A percentile compares a stretch with the other conserved stretches of the same genome.
These are phyloP conservation scores for Xiphophorus maculatus DNA, from an alignment of 2,113 vertebrate species.

Conservation along the genomic window DNA sequence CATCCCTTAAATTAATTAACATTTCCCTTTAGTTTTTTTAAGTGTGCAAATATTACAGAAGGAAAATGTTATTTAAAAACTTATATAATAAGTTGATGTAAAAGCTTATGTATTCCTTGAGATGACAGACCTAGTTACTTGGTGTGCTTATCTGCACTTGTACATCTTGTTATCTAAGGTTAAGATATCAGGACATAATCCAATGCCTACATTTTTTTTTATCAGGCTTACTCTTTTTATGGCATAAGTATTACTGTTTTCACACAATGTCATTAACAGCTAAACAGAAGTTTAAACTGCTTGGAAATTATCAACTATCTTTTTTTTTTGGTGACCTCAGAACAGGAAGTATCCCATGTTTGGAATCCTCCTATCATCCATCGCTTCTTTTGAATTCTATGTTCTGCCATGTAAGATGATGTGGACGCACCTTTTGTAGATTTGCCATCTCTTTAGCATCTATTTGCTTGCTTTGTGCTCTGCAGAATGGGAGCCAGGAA, in stretches of 20 bases:
- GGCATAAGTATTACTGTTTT: background rate
- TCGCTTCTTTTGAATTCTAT: background rate
- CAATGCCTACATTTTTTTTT: no score
- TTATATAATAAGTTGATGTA: background rate
- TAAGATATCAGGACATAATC: no score
- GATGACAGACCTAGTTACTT: background rate
- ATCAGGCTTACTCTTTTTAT: no score
- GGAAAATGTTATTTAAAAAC: background rate
- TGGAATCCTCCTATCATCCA: background rate
- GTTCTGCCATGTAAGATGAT: background rate
- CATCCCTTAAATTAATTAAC: background rate
- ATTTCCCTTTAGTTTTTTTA: background rate
- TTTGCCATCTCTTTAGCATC: background rate
- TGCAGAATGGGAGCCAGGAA: background rate
- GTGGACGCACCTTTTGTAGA: no score
- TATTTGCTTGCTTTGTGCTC: background rate
- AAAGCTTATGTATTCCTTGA: background rate
- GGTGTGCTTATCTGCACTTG: background rate
- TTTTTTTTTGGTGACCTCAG: background rate
- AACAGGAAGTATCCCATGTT: background rate
- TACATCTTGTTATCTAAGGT: background rate
- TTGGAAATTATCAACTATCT: background rate
- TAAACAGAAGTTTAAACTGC: background rate
- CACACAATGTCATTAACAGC: background rate
- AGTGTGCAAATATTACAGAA: background rate